Evolutionary conservation across 1,140 invertebrate genomes (phyloP).

Genomic region (Ips typographus): DNA sequence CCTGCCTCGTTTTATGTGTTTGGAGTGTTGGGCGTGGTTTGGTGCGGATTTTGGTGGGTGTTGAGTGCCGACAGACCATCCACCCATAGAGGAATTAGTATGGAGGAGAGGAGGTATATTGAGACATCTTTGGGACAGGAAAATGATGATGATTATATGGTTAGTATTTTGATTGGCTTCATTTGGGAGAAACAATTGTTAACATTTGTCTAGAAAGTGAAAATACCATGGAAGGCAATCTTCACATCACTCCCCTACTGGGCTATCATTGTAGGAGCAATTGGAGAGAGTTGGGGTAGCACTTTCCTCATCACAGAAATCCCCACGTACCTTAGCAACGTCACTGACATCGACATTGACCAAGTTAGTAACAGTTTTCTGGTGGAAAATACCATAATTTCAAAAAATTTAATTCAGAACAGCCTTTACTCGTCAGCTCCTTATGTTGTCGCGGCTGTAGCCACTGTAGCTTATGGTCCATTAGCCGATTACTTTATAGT

Average conservation of each 20-base stretch:
- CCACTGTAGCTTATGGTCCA: constrained; percentile 65
- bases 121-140: constrained; percentile 57
- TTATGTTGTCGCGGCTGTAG: constrained; percentile 71
- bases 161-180: constrained; percentile 3
- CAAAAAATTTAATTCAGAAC: constrained; percentile 57
- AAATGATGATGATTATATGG: constrained; percentile 40
- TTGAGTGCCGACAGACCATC: constrained; percentile 68
- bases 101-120: constrained; percentile 64
- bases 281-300: constrained; percentile 89
- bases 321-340: constrained; percentile 83
- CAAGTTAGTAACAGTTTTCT: constrained; percentile 30
- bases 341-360: constrained; percentile 78
- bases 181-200: neutral
- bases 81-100: constrained; percentile 59
- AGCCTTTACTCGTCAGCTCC: constrained; percentile 75
- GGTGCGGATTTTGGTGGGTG: constrained; percentile 64
- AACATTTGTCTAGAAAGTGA: constrained; percentile 19
- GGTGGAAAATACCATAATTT: neutral
- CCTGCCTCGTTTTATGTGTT: constrained; percentile 77
- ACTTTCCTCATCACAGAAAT: constrained; percentile 89
- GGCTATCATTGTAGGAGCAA: constrained; percentile 79
- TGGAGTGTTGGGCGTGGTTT: constrained; percentile 63
- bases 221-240: constrained; percentile 76
- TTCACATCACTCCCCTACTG: constrained; percentile 77
- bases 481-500: constrained; percentile 63